Evolutionary conservation across 1,140 invertebrate genomes (phyloP).

Genomic region (Heliconius congener): DNA sequence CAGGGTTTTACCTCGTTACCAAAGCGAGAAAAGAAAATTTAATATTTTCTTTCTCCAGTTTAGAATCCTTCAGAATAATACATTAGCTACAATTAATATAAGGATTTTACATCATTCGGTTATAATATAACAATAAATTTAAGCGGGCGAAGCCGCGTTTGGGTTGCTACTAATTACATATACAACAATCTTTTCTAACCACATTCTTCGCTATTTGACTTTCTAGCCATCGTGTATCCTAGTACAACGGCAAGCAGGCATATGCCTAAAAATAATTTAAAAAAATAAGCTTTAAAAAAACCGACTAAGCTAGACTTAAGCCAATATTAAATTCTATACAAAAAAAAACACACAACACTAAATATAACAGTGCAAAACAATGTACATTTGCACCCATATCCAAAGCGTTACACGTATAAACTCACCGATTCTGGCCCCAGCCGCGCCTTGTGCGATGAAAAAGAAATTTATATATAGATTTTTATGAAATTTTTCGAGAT

Average conservation of each 20-base stretch:
- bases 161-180: neutral
- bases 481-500: neutral
- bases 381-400: conserved; percentile 51
- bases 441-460: conserved; percentile 69
- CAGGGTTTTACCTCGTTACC: no score
- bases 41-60: no score
- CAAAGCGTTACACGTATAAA: conserved; percentile 64
- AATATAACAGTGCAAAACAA: conserved; percentile 31
- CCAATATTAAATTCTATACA: neutral
- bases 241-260: conserved; percentile 59
- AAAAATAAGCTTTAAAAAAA: conserved; percentile 10
- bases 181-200: conserved; percentile 48
- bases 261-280: conserved; percentile 49
- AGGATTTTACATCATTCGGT: no score
- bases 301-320: neutral
- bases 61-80: no score
- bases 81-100: no score
- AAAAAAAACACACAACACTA: neutral
- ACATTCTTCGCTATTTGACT: conserved; percentile 54
- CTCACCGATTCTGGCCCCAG: conserved; percentile 80
- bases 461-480: conserved; percentile 21
- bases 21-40: no score
- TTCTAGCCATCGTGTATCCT: conserved; percentile 56
- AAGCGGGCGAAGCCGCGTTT: no score
- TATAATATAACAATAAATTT: no score